These are phyloP conservation scores for Phasianus colchicus DNA, from an alignment of 2,113 vertebrate species.

Conservation along the genomic window DNA sequence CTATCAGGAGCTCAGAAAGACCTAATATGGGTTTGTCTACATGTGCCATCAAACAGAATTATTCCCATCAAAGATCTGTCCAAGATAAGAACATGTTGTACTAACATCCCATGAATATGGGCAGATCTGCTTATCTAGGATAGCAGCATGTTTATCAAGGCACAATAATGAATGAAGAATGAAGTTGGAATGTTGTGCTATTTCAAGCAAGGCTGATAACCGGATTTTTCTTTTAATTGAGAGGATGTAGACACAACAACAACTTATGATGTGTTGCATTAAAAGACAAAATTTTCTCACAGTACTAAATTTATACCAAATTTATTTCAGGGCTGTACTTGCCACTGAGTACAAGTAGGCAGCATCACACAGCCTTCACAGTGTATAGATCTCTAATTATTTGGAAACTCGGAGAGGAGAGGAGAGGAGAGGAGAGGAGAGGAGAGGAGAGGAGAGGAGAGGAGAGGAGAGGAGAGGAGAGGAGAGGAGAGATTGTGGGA, in stretches of 20 bases:
- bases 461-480: no score
- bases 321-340: background rate
- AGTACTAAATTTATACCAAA: background rate
- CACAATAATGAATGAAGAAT: background rate
- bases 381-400: background rate
- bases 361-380: background rate
- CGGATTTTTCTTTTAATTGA: background rate
- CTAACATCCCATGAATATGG: background rate
- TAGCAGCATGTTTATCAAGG: constrained; percentile 15
- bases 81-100: constrained; percentile 43
- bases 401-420: background rate
- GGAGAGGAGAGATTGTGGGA: background rate
- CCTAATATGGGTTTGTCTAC: background rate
- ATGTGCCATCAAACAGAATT: background rate
- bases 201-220: constrained; percentile 20
- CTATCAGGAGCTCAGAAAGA: background rate
- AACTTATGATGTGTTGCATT: background rate
- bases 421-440: no score
- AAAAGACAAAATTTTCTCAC: constrained; percentile 9
- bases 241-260: background rate
- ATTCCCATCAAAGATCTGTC: constrained; percentile 13
- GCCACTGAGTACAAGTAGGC: background rate
- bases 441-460: no score
- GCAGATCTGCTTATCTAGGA: constrained; percentile 41
- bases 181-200: background rate